Evolutionary conservation across 2,113 vertebrate species (phyloP).

Genomic region (Urocynchramus pylzowi): DNA sequence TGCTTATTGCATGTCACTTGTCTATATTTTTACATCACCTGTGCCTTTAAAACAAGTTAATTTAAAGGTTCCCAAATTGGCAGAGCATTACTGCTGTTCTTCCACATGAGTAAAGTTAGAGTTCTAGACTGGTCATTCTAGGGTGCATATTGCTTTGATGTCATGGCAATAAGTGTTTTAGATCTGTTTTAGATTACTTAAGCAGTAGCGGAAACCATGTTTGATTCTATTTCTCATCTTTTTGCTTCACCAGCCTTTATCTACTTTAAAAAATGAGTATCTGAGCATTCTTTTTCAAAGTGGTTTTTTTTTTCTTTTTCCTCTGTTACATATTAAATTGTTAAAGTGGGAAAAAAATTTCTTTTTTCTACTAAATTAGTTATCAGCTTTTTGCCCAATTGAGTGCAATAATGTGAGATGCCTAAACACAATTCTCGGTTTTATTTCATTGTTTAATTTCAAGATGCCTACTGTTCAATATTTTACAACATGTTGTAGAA

Average conservation of each 20-base stretch:
- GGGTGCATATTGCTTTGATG: not conserved
- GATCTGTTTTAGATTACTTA: not conserved
- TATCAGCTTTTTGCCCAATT: not conserved
- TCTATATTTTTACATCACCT: not conserved
- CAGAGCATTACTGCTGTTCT: not conserved
- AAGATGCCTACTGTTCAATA: not conserved
- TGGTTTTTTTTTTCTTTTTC: not conserved
- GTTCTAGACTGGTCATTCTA: not conserved
- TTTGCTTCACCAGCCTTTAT: not conserved
- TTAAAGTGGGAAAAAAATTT: not conserved
- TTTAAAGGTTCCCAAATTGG: fast-evolving
- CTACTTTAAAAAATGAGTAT: not conserved
- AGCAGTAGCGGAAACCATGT: not conserved
- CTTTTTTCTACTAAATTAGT: not conserved
- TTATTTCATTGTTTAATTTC: not conserved
- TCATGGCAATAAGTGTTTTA: not conserved
- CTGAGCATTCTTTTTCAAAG: not conserved
- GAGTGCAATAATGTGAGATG: not conserved
- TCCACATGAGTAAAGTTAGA: not conserved
- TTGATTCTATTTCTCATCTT: not conserved
- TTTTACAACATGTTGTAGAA: not conserved
- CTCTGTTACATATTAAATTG: not conserved
- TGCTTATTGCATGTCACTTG: not conserved
- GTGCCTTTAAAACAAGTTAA: not conserved
- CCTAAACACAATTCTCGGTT: not conserved